Evolutionary conservation across 2,113 vertebrate genomes (phyloP).

Genomic region (Amazona guildingii): DNA sequence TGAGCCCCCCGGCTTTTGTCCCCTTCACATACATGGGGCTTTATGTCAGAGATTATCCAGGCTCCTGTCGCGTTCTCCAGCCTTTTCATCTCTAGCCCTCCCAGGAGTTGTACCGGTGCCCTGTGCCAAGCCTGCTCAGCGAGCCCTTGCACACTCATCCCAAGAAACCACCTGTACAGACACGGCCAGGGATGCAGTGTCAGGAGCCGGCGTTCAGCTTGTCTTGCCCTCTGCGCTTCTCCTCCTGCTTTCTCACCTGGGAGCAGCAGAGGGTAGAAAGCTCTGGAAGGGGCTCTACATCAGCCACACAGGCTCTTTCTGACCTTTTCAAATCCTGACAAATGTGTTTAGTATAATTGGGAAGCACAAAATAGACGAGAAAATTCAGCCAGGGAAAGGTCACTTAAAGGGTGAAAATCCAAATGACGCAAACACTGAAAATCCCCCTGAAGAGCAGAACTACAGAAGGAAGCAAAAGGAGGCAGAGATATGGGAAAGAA

Average conservation of each 20-base stretch:
- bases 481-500: not conserved
- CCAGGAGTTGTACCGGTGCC: not conserved
- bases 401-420: constrained; percentile 68
- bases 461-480: not conserved
- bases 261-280: not conserved
- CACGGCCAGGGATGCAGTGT: accelerated
- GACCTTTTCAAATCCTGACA: constrained; percentile 66
- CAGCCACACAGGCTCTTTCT: constrained; percentile 15
- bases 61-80: not conserved
- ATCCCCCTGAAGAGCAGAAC: constrained; percentile 46
- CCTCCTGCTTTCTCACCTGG: not conserved
- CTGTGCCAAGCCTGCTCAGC: not conserved
- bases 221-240: not conserved
- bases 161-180: not conserved
- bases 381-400: constrained; percentile 57
- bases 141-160: not conserved
- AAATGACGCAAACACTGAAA: constrained; percentile 60
- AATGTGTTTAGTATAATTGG: constrained; percentile 67
- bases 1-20: not conserved
- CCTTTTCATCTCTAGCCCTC: not conserved
- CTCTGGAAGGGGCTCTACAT: constrained; percentile 46
- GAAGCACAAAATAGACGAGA: constrained; percentile 51
- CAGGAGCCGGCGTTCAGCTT: accelerated
- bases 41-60: not conserved
- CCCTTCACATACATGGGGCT: not conserved